phyloP scores from a whole-genome alignment of 2,113 vertebrate species.

The Corydoras sp. region DNA sequence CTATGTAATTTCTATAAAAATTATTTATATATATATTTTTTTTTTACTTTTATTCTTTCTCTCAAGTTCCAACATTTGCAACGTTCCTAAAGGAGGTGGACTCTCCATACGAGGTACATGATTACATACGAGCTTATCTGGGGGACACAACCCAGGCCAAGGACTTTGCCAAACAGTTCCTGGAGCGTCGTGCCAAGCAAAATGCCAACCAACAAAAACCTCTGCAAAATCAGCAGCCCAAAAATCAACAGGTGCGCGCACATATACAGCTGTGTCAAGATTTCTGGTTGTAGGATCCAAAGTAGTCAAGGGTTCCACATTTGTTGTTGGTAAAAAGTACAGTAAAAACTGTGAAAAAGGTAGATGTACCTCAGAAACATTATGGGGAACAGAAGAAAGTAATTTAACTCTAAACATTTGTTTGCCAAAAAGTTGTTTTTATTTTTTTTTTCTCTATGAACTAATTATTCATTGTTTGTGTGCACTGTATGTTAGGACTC shows the following conservation, averaged over 20 bases:
- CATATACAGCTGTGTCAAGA: neutral
- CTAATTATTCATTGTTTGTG: neutral
- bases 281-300: too few relatives aligned
- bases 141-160: constrained; percentile 96
- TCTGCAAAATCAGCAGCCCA: constrained; percentile 67
- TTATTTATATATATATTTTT: neutral
- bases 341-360: too few relatives aligned
- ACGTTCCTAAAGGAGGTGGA: constrained; percentile 98
- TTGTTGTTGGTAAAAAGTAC: too few relatives aligned
- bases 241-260: constrained; percentile 46
- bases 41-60: constrained; percentile 5
- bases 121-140: constrained; percentile 93
- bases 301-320: too few relatives aligned
- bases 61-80: constrained; percentile 93
- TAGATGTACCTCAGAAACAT: too few relatives aligned
- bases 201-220: constrained; percentile 84
- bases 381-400: too few relatives aligned
- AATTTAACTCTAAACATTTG: too few relatives aligned
- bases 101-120: constrained; percentile 95
- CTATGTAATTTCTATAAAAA: too few relatives aligned
- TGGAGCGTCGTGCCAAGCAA: constrained; percentile 98
- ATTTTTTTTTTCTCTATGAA: too few relatives aligned
- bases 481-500: constrained; percentile 70
- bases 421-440: too few relatives aligned
- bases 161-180: constrained; percentile 99